phyloP scores from a whole-genome alignment of 2,113 vertebrate genomes.

The Nipponia nippon region DNA sequence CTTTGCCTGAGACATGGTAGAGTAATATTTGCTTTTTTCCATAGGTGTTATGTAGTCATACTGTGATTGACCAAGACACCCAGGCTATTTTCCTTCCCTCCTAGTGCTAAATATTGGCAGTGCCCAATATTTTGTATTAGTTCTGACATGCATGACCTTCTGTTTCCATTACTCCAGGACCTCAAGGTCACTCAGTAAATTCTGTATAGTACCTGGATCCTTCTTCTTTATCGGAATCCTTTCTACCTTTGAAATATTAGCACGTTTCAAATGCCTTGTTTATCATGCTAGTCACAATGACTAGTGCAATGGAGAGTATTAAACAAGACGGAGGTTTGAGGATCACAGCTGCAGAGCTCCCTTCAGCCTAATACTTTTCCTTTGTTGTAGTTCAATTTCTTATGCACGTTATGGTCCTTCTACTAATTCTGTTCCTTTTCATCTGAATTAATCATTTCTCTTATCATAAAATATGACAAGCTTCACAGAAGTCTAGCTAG shows the following conservation, averaged over 20 bases:
- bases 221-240: not conserved
- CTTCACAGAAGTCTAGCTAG: not conserved
- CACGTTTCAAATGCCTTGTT: not conserved
- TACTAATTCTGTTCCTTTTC: not conserved
- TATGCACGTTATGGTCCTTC: not conserved
- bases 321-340: not conserved
- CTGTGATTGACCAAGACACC: rapidly evolving
- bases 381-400: not conserved
- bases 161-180: not conserved
- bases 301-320: not conserved
- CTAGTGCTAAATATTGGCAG: not conserved
- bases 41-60: not conserved
- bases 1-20: not conserved
- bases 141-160: not conserved
- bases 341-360: not conserved
- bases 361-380: not conserved
- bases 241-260: not conserved
- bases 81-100: not conserved
- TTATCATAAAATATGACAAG: not conserved
- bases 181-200: not conserved
- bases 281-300: not conserved
- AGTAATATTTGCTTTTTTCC: not conserved
- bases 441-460: not conserved
- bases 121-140: not conserved
- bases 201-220: not conserved